Conservation (phyloP, 2,888 invertebrate genomes). For the Pachliopta kotzebuea region DNA sequence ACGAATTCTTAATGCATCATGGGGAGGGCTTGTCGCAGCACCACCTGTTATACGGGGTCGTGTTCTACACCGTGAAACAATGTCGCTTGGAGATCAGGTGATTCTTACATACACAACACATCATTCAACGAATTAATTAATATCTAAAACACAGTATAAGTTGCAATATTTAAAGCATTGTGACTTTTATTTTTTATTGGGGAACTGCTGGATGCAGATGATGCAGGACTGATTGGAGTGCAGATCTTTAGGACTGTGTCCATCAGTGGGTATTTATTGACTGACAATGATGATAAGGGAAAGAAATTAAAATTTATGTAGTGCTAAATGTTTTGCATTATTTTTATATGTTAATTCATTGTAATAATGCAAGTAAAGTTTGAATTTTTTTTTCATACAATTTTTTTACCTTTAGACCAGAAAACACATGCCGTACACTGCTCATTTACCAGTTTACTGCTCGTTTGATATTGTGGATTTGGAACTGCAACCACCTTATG, state of each 20-base stretch:
- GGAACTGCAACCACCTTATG: constrained; percentile 85
- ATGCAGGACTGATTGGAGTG: no score
- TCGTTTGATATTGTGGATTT: constrained; percentile 95
- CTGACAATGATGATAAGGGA: no score
- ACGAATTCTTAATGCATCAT: constrained; percentile 92
- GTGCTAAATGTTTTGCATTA: no score
- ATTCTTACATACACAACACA: neutral
- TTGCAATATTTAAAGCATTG: no score
- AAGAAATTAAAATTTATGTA: no score
- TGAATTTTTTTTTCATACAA: no score
- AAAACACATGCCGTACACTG: constrained; percentile 85
- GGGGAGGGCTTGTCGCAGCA: constrained; percentile 89
- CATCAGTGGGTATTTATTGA: no score
- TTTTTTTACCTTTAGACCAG: constrained; percentile 47
- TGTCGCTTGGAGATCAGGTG: constrained; percentile 87
- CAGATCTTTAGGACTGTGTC: no score
- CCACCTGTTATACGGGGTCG: constrained; percentile 87
- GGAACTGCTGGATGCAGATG: no score
- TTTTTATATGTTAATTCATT: no score
- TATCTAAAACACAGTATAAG: neutral
- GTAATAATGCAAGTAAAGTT: no score
- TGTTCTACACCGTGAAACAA: constrained; percentile 92
- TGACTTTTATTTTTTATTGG: no score
- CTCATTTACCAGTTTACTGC: constrained; percentile 94
- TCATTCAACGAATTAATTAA: constrained; percentile 8